Conservation (phyloP, 2,888 invertebrate genomes). For the Parnassius orleans region DNA sequence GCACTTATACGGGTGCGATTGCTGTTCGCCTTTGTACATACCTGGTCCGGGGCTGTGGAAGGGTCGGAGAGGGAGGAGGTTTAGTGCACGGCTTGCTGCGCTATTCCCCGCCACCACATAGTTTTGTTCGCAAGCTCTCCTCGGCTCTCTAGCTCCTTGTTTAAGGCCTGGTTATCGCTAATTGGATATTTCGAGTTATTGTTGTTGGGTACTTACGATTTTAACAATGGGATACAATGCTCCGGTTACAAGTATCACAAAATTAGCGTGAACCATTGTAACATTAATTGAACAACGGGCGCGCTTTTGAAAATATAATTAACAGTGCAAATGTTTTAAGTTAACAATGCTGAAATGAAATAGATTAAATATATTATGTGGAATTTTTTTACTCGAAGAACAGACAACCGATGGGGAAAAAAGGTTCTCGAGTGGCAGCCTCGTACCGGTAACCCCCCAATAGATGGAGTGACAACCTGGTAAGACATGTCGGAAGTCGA, state of each 20-base stretch:
- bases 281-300: conserved; percentile 30
- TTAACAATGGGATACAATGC: conserved; percentile 42
- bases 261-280: conserved; percentile 37
- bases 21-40: conserved; percentile 58
- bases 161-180: conserved; percentile 63
- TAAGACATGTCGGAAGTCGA: too few species aligned
- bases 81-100: conserved; percentile 55
- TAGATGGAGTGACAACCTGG: too few species aligned
- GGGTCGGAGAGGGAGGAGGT: conserved; percentile 37
- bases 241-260: conserved; percentile 36
- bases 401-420: too few species aligned
- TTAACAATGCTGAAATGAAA: too few species aligned
- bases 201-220: conserved; percentile 39
- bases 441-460: too few species aligned
- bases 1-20: conserved; percentile 52
- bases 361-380: too few species aligned
- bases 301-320: conserved; percentile 4
- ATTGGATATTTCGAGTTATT: conserved; percentile 61
- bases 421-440: too few species aligned
- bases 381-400: too few species aligned
- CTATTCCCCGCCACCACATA: conserved; percentile 65
- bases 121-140: conserved; percentile 71
- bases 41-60: conserved; percentile 43
- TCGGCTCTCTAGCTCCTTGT: conserved; percentile 55
- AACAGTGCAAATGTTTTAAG: neutral